These are phyloP conservation scores for Drosophila prosaltans DNA, from an alignment of 1,140 invertebrate species.

Conservation along the genomic window DNA sequence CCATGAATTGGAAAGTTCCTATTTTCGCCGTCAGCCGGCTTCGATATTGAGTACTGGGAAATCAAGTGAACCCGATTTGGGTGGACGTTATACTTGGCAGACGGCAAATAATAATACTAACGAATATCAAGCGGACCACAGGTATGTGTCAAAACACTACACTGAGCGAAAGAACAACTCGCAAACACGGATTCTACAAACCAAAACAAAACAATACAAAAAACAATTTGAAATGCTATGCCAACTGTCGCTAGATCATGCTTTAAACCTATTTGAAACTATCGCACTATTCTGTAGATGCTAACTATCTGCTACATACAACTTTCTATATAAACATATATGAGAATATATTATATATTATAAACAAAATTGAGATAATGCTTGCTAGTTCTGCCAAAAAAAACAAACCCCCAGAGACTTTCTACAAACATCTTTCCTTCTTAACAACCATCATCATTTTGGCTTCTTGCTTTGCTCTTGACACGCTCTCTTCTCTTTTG, in stretches of 20 bases:
- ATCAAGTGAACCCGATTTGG: constrained; percentile 55
- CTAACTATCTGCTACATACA: constrained; percentile 33
- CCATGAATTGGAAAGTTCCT: constrained; percentile 89
- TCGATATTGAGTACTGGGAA: constrained; percentile 85
- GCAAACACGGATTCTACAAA: constrained; percentile 8
- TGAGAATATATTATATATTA: constrained; percentile 15
- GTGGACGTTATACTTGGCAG: constrained; percentile 68
- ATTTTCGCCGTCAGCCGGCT: constrained; percentile 89
- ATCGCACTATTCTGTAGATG: constrained; percentile 67
- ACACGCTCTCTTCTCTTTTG: constrained; percentile 24
- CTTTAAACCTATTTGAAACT: constrained; percentile 51
- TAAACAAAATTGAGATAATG: too few relatives aligned
- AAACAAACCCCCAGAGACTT: background rate
- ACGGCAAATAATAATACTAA: constrained; percentile 52
- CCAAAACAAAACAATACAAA: background rate
- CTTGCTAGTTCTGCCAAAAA: constrained; percentile 26
- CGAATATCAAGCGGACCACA: constrained; percentile 60
- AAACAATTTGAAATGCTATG: constrained; percentile 60
- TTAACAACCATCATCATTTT: constrained; percentile 1
- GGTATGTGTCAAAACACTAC: constrained; percentile 43
- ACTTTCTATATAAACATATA: constrained; percentile 13
- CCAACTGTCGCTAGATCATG: constrained; percentile 77
- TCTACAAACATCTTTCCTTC: background rate
- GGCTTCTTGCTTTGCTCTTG: constrained; percentile 59
- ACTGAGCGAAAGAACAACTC: background rate